phyloP scores from a whole-genome alignment of 2,113 vertebrate species.

The Ramphastos sulfuratus region DNA sequence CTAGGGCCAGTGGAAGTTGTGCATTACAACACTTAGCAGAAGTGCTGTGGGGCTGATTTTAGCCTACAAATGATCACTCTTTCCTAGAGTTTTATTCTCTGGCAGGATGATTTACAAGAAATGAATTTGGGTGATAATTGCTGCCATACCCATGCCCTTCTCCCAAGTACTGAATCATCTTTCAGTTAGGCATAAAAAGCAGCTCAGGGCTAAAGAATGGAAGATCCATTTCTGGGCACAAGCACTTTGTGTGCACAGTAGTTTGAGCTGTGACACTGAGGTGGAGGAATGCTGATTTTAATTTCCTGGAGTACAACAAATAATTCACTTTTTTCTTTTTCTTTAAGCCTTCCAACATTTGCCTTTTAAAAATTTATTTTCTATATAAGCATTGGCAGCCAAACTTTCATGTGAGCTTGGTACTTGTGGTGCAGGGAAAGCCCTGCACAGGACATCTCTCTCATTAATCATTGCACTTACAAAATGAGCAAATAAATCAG shows the following conservation, averaged over 20 bases:
- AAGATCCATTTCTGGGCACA: neutral
- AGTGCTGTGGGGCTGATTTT: conserved; percentile 1
- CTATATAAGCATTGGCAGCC: neutral
- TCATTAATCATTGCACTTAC: neutral
- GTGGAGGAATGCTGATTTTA: neutral
- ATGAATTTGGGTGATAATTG: neutral
- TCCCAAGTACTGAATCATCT: neutral
- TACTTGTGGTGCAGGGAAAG: neutral
- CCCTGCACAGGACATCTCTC: neutral
- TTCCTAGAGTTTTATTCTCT: conserved; percentile 30
- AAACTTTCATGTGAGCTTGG: neutral
- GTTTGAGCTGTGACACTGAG: neutral
- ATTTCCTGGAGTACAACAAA: neutral
- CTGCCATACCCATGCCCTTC: neutral
- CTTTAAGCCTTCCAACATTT: neutral
- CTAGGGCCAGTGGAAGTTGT: neutral
- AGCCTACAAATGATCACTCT: neutral
- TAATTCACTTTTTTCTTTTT: neutral
- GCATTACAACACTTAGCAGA: neutral
- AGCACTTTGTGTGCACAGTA: neutral
- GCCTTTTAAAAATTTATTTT: neutral
- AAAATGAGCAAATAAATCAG: conserved; percentile 13
- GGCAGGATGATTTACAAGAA: conserved; percentile 14
- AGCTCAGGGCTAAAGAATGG: neutral
- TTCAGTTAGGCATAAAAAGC: conserved; percentile 18